A percentile compares a stretch with the other conserved stretches of the same genome.
Evolutionary conservation across 2,888 invertebrate genomes (phyloP).

Genomic region (Synergus itoensis): DNA sequence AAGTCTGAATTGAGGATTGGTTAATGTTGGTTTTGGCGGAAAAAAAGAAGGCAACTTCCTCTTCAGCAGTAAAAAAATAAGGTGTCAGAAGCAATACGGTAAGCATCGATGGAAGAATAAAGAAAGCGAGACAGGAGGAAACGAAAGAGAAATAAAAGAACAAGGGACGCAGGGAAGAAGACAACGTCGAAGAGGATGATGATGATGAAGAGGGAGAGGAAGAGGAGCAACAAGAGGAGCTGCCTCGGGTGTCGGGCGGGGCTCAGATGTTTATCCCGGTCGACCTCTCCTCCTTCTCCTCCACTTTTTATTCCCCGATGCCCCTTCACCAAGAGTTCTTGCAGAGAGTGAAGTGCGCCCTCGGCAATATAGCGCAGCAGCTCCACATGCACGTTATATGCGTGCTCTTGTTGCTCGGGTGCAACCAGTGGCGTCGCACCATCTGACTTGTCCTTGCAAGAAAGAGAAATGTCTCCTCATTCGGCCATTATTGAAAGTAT

Average conservation of each 20-base stretch:
- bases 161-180: constrained; percentile 56
- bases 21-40: background rate
- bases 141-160: constrained; percentile 54
- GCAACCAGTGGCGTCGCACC: constrained; percentile 72
- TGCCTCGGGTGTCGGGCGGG: constrained; percentile 77
- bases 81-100: constrained; percentile 41
- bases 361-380: constrained; percentile 66
- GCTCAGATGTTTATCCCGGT: constrained; percentile 77
- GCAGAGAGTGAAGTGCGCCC: constrained; percentile 67
- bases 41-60: constrained; percentile 44
- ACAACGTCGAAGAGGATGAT: constrained; percentile 59
- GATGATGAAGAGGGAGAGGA: constrained; percentile 63
- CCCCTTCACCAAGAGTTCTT: constrained; percentile 69
- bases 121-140: constrained; percentile 47
- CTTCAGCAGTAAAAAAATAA: constrained; percentile 40
- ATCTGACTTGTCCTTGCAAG: constrained; percentile 28
- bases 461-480: constrained; percentile 7
- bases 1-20: no score
- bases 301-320: constrained; percentile 59
- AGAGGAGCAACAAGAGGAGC: constrained; percentile 60
- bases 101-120: constrained; percentile 43
- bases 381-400: constrained; percentile 60
- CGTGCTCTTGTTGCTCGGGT: constrained; percentile 71
- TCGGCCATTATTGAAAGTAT: constrained; percentile 28
- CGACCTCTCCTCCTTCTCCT: constrained; percentile 72